phyloP scores from a whole-genome alignment of 1,140 invertebrate genomes.

The Zophobas atratus region DNA sequence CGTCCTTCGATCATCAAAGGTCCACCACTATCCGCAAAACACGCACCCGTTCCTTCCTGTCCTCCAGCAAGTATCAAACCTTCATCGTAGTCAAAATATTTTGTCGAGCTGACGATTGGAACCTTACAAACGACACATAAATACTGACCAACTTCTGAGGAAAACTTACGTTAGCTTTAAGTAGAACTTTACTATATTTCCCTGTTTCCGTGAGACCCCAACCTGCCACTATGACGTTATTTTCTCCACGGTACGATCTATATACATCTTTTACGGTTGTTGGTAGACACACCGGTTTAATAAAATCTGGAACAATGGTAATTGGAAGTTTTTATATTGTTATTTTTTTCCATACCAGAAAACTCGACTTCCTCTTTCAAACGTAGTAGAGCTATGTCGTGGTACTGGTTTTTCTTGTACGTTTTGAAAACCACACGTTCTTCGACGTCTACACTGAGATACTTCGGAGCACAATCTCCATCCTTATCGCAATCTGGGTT shows the following conservation, averaged over 20 bases:
- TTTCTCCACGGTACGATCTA: constrained; percentile 64
- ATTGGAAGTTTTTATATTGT: not conserved
- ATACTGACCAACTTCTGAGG: too few relatives aligned
- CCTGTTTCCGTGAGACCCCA: constrained; percentile 83
- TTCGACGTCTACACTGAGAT: constrained; percentile 70
- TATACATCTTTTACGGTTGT: not conserved
- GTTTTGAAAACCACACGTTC: constrained; percentile 63
- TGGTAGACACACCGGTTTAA: constrained; percentile 88
- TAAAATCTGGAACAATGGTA: constrained; percentile 70
- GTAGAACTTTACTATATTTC: constrained; percentile 71
- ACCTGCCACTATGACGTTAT: constrained; percentile 77
- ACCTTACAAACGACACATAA: too few relatives aligned
- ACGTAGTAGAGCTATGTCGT: constrained; percentile 18
- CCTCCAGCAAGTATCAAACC: too few relatives aligned
- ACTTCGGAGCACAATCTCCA: constrained; percentile 70
- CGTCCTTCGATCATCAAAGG: too few relatives aligned
- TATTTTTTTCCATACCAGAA: constrained; percentile 6
- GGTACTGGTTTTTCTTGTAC: not conserved
- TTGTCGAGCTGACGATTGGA: too few relatives aligned
- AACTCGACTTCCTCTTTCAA: not conserved
- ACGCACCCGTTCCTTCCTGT: too few relatives aligned
- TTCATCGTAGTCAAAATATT: too few relatives aligned
- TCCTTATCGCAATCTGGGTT: constrained; percentile 71
- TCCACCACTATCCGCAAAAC: too few relatives aligned
- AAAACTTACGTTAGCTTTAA: constrained; percentile 70